phyloP scores from a whole-genome alignment of 2,797 vertebrate species.

The Schizopygopsis malacanthus region DNA sequence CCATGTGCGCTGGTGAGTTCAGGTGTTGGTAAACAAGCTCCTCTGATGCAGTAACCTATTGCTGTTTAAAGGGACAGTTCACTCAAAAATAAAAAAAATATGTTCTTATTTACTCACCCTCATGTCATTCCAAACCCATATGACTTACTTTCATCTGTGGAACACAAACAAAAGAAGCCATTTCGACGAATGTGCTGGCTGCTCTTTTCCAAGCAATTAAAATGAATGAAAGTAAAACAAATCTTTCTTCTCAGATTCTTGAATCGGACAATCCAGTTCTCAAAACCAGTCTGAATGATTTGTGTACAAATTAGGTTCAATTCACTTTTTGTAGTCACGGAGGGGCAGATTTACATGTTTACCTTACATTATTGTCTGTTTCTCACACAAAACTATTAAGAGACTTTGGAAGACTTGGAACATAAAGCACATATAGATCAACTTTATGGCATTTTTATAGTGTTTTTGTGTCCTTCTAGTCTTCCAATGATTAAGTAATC shows the following conservation, averaged over 20 bases:
- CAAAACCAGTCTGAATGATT: background rate
- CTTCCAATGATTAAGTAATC: background rate
- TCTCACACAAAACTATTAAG: background rate
- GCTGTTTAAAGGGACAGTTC: background rate
- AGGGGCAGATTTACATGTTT: background rate
- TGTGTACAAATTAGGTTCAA: background rate
- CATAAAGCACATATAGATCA: background rate
- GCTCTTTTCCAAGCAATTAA: background rate
- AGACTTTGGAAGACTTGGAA: background rate
- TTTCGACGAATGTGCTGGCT: background rate
- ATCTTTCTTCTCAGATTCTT: background rate
- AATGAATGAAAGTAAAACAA: background rate
- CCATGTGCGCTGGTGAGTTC: constrained; percentile 1
- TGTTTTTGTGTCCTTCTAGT: background rate
- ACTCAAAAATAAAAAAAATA: background rate
- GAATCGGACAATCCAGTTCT: background rate
- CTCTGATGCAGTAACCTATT: background rate
- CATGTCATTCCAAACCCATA: background rate
- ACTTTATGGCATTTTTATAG: background rate
- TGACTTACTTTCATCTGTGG: background rate
- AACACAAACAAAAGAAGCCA: background rate
- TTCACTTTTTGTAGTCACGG: background rate
- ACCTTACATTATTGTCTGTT: background rate
- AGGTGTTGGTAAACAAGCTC: background rate
- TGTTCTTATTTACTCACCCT: background rate